A percentile compares a stretch with the other conserved stretches of the same genome.
Conservation (phyloP, 2,888 invertebrate species). For the Ceraclea dissimilis region DNA sequence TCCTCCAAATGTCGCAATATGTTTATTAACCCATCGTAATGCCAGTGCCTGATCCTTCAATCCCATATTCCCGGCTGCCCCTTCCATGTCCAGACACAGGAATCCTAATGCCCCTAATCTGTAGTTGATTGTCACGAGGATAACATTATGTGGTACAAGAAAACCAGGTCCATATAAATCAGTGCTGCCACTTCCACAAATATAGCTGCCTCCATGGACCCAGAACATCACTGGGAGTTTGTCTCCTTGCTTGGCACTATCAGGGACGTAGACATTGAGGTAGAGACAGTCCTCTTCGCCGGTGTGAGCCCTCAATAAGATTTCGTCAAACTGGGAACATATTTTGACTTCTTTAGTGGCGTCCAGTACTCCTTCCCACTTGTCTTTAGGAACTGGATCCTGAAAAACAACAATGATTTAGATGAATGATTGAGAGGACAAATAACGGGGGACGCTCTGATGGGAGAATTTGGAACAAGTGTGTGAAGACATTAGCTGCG, state of each 20-base stretch:
- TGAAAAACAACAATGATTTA: not conserved
- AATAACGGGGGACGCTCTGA: too few relatives aligned
- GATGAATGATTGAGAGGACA: too few relatives aligned
- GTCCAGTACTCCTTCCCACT: slow-evolving; percentile 14
- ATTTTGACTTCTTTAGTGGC: slow-evolving; percentile 1
- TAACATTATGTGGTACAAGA: slow-evolving; percentile 11
- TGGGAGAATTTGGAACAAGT: too few relatives aligned
- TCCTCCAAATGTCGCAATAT: slow-evolving; percentile 18
- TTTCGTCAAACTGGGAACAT: slow-evolving; percentile 9
- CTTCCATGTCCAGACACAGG: slow-evolving; percentile 13
- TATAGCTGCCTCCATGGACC: slow-evolving; percentile 19
- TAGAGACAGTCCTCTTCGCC: slow-evolving; percentile 19
- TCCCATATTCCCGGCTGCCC: slow-evolving; percentile 20
- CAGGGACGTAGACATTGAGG: slow-evolving; percentile 19
- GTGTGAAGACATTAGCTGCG: too few relatives aligned
- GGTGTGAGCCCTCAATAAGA: not conserved
- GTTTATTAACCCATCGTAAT: slow-evolving; percentile 14
- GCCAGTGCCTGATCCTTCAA: slow-evolving; percentile 20
- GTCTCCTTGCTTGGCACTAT: not conserved
- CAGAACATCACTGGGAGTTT: slow-evolving; percentile 21
- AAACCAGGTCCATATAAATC: slow-evolving; percentile 12
- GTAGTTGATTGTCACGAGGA: slow-evolving; percentile 18
- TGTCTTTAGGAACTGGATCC: slow-evolving; percentile 13
- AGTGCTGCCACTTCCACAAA: slow-evolving; percentile 12
- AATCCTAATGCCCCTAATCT: slow-evolving; percentile 17